A percentile compares a stretch with the other conserved stretches of the same genome.
Conservation (phyloP, 2,113 vertebrate species). For the Falco punctatus region DNA sequence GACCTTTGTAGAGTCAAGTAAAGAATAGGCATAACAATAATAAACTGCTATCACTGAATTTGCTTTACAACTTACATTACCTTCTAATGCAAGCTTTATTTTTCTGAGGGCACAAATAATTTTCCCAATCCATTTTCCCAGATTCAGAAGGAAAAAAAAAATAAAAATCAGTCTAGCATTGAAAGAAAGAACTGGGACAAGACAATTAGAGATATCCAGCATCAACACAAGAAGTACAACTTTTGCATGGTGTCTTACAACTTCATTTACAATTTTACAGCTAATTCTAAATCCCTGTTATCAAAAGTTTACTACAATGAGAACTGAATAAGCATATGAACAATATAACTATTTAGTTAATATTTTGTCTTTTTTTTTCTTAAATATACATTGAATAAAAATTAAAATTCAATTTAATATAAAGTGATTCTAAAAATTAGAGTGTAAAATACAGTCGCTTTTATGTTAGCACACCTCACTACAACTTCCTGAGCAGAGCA, state of each 20-base stretch:
- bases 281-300: background rate
- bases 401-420: background rate
- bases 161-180: background rate
- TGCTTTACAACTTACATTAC: background rate
- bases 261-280: background rate
- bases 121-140: background rate
- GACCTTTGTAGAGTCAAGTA: background rate
- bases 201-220: background rate
- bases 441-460: background rate
- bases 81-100: background rate
- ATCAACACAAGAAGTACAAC: background rate
- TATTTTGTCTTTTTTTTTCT: background rate
- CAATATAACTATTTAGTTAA: background rate
- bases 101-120: background rate
- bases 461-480: background rate
- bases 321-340: background rate
- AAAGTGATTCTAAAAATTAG: background rate
- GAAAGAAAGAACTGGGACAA: background rate
- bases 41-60: background rate
- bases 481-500: background rate
- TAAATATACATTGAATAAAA: background rate
- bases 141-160: background rate
- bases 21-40: background rate
- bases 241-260: background rate
- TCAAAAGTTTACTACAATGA: background rate